Percentiles rank a stretch among this genome's conserved stretches.
Evolutionary conservation across 2,888 invertebrate genomes (phyloP).

Genomic region (Acleris laterana): DNA sequence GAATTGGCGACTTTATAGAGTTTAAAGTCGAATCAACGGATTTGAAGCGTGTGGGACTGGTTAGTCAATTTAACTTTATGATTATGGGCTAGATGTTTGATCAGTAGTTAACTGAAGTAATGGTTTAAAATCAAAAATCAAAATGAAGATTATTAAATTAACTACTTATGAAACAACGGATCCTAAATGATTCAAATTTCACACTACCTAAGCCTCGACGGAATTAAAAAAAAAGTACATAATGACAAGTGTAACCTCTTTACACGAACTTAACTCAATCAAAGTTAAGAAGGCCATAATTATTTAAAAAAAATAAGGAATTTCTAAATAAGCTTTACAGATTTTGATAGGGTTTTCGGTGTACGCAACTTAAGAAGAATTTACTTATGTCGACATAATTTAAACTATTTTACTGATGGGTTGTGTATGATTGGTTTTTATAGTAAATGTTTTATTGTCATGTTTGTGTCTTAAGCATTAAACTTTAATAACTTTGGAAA

Average conservation of each 20-base stretch:
- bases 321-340: constrained; percentile 35
- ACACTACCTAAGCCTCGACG: background rate
- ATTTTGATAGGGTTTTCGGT: constrained; percentile 31
- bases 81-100: too few species aligned
- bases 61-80: constrained; percentile 17
- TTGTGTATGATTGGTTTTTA: constrained; percentile 10
- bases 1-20: constrained; percentile 2
- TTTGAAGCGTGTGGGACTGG: constrained; percentile 13
- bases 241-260: constrained; percentile 3
- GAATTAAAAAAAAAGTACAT: constrained; percentile 8
- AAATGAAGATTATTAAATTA: too few species aligned
- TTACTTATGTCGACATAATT: constrained; percentile 9
- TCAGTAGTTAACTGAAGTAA: too few species aligned
- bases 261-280: constrained; percentile 17
- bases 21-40: constrained; percentile 19
- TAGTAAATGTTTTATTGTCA: background rate
- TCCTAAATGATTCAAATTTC: constrained; percentile 1
- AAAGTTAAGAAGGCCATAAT: constrained; percentile 29
- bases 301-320: constrained; percentile 25
- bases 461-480: background rate
- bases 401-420: constrained; percentile 5
- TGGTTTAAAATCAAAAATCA: too few species aligned
- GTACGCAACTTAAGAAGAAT: constrained; percentile 16
- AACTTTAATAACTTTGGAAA: background rate
- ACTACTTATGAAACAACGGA: too few species aligned